Evolutionary conservation across 2,888 invertebrate species (phyloP), one percentile per base, ranked within the genome.

Genomic region (Lissonota sp.): DNA sequence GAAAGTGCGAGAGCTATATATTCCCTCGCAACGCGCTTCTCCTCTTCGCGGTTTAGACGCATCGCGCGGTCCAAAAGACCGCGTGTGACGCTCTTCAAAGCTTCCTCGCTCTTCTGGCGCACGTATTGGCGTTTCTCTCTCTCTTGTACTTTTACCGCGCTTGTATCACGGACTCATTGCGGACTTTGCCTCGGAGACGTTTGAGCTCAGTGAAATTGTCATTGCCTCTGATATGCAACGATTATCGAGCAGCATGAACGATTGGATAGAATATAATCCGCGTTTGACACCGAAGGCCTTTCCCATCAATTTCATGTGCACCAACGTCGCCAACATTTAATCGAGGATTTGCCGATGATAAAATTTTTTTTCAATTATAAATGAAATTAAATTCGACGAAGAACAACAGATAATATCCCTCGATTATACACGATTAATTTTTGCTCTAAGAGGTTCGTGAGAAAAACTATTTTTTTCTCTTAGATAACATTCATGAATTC

Each of bases 171-270:
- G 67, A 26, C 57, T 60, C 72, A 40, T 74, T 44, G 57, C 70
- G 79, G 79, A 79, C 79, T 79, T 79, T 79, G 79, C 57, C 64
- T 67, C 46, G 10, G 58, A 46, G 55, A 51, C 67, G 73, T 73
- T 69, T 37, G 49, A 69, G 46, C 72, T 72, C 66, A 12, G 14
- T 40, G 46, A 73, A 26, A 69, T 69, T 69, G 73, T 58, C 63
- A 57, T 73, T 79, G 66, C 49, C 60, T 39, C 57, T 26, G 70
- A 70, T 70, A 39, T 46, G 57, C 73, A 62, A 46, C 79, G 69
- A 79, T 73, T 57, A 69, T 58, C 58, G 46, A 69, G 63, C 73
- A 51, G 53, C 44, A 66, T 51, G 12, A 55, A 67, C 73, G 62
- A 79, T 73, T 42, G 73, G 44, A 69, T 55, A 49, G n/a, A 73